Conservation (phyloP, 2,797 vertebrate species). For the Octomys mimax region DNA sequence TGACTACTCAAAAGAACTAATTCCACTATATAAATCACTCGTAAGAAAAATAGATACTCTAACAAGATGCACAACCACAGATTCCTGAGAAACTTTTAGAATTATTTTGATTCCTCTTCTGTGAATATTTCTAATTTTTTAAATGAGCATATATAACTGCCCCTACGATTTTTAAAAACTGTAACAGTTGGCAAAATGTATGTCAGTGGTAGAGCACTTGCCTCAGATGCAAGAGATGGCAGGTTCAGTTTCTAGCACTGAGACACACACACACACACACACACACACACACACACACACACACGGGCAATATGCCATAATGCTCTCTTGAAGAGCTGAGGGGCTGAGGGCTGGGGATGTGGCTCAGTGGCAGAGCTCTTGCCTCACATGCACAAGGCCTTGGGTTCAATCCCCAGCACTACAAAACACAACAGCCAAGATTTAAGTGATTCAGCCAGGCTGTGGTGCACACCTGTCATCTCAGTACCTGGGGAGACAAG, state of each 20-base stretch:
- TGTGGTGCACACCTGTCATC: neutral
- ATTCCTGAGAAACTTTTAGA: neutral
- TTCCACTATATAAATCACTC: conserved; percentile 23
- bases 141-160: conserved; percentile 13
- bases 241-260: neutral
- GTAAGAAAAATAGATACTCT: neutral
- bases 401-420: neutral
- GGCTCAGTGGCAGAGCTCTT: neutral
- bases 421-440: neutral
- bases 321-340: neutral
- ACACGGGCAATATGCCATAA: neutral
- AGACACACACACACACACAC: neutral
- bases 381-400: neutral
- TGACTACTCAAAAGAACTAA: conserved; percentile 47
- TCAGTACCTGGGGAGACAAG: neutral
- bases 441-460: neutral
- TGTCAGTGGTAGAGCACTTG: neutral
- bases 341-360: neutral
- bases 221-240: neutral
- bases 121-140: neutral
- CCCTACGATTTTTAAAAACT: neutral
- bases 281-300: neutral
- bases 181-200: neutral
- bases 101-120: conserved; percentile 12
- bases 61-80: neutral